Base-by-base conservation (phyloP, 2,888 invertebrate genomes). In the Mamestra brassicae region DNA sequence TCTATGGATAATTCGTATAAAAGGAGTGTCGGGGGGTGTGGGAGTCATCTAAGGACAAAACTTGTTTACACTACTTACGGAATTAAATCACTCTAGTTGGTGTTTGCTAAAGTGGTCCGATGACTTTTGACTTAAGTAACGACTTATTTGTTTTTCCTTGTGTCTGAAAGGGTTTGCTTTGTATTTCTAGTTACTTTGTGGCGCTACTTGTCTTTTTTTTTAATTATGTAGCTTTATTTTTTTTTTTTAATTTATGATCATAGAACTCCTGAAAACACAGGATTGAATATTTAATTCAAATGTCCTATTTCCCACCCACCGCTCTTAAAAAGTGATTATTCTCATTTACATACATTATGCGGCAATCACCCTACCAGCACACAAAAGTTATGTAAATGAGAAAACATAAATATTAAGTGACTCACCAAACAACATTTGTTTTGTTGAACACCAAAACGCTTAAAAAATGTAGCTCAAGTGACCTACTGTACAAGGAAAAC, bases 51-150 rank as follows among this genome's bases (percentile, higher is more conserved):
- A 91, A 87, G 81, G 80, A 81, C 85, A 81, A 81, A 95, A 95
- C 93, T 94, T 96, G 95, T 96, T 95, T 95, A 94, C 93, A 94
- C 92, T 94, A 95, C 94, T 96, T 95, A 93, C 91, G 90, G 93
- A 94, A 95, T 95, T 94, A 95, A 95, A 95, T 94, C 92, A 91
- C 91, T 93, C 87, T 86, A 89, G 89, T 91, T 85, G 89, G 90
- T 92, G 92, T 93, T 94, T 92, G 89, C 88, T 90, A 87, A 89
- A 92, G 89, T 90, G 88, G 89, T 88, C 83, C 84, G 75, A 85
- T 84, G 85, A 87, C 86, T 91, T 89, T 89, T 83, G 84, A 84
- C 76, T 85, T 89, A 72, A 78, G 83, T 76, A 79, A 76, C 76
- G 81, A 77, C 78, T 83, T 85, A 74, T 63, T 81, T 71, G 66